Evolutionary conservation across 1,140 invertebrate genomes (phyloP), one percentile per base, ranked within the genome.

Genomic region (Drosophila nikananu): DNA sequence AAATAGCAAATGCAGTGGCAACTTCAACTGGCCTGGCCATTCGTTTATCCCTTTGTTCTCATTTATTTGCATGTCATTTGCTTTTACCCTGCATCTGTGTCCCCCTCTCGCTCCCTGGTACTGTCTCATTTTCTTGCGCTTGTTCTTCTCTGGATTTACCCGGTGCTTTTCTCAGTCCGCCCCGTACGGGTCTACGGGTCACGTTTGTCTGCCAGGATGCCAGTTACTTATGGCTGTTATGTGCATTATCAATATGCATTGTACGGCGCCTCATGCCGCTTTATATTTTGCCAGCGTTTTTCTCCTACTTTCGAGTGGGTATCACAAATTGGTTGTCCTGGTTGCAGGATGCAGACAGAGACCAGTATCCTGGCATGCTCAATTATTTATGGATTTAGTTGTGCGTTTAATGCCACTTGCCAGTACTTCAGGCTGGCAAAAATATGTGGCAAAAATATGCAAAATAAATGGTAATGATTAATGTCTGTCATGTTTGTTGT

Each of bases 21-120:
- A 78, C 75, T 78, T 78, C 75, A 62, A 78, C 79, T 66, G 70
- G 61, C 64, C 32, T 59, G 9, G 81, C 81, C 81, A 90, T 81
- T 89, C 84, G 86, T 89, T 89, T 89, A 89, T 89, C 66, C 84
- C 72, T 89, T 89, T 89, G 81, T 89, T 89, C 84, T 90, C 84
- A 90, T 89, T 89, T 89, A 89, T 89, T 89, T 89, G 84, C 84
- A 89, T 89, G 84, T 84, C 84, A 89, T 89, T 89, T 89, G 84
- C 81, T 89, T 57, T 57, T 57, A 48, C 51, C 68, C 64, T 21
- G 44, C 52, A 74, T 51, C 44, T 41, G 55, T 51, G 30, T 54
- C 10, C 30, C 13, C 17, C 5, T 57, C 37, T 15, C 57, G 19
- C 52, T 55, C 19, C 17, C 23, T 15, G 19, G 19, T 51, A 15